Percentiles rank a stretch among this genome's conserved stretches.
These are phyloP conservation scores for Globodera rostochiensis DNA, from an alignment of 1,140 invertebrate genomes.

Conservation along the genomic window DNA sequence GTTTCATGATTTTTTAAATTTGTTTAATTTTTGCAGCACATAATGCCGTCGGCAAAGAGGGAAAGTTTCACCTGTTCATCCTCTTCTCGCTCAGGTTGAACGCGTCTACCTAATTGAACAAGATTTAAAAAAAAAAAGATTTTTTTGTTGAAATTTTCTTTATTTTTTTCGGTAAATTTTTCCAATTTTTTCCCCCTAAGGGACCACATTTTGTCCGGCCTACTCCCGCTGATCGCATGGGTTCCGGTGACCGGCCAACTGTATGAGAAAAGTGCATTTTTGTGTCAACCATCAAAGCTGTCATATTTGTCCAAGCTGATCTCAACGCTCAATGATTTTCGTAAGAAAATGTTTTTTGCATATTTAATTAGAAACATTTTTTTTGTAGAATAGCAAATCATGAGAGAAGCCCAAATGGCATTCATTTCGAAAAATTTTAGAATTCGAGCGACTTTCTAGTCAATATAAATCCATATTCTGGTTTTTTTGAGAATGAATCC, in stretches of 20 bases:
- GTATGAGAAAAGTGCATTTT: conserved; percentile 93
- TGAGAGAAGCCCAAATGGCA: too few relatives aligned
- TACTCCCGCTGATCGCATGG: conserved; percentile 82
- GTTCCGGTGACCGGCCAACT: conserved; percentile 84
- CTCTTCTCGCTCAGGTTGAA: conserved; percentile 82
- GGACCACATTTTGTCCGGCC: conserved; percentile 85
- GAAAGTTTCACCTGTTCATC: conserved; percentile 94
- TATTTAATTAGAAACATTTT: too few relatives aligned
- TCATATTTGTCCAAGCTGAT: conserved; percentile 89
- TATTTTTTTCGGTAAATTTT: not conserved
- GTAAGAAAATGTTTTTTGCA: not conserved
- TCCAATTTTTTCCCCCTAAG: conserved; percentile 68
- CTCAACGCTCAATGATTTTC: conserved; percentile 85
- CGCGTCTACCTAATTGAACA: too few relatives aligned
- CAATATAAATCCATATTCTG: too few relatives aligned
- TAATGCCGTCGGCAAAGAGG: conserved; percentile 89
- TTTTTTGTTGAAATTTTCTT: conserved; percentile 6
- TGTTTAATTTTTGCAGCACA: conserved; percentile 68
- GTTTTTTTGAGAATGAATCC: too few relatives aligned
- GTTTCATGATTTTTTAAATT: not conserved
- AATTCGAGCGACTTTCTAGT: too few relatives aligned
- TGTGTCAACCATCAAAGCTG: conserved; percentile 80
- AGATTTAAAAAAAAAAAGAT: too few relatives aligned
- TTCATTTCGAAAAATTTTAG: too few relatives aligned
- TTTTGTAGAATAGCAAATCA: too few relatives aligned